Conservation (phyloP, 2,797 vertebrate species). For the Lepidocolaptes lacrymiger region DNA sequence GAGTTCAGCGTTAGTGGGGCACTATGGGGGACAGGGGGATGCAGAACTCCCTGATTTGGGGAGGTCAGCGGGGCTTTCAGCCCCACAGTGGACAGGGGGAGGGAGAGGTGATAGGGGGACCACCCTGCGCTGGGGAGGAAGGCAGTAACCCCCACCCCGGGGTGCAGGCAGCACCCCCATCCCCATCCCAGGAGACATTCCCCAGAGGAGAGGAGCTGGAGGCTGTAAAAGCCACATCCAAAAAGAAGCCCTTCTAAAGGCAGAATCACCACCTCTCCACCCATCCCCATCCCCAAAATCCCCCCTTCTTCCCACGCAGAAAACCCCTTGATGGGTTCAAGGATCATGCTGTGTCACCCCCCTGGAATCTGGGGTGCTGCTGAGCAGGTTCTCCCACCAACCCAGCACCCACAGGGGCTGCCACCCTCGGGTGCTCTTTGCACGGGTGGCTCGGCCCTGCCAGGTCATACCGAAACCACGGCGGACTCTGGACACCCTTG, state of each 20-base stretch:
- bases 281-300: neutral
- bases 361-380: neutral
- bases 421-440: neutral
- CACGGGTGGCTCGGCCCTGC: neutral
- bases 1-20: neutral
- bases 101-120: neutral
- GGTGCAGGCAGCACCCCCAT: accelerated
- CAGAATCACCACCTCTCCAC: neutral
- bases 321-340: neutral
- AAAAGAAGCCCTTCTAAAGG: neutral
- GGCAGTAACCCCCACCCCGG: neutral
- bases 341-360: neutral
- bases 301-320: neutral
- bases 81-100: no score
- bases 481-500: neutral
- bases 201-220: accelerated
- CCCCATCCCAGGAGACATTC: neutral
- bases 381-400: neutral
- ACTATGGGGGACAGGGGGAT: neutral
- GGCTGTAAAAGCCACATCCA: neutral
- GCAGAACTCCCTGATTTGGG: neutral
- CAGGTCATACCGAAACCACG: accelerated
- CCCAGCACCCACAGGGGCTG: neutral
- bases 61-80: neutral
- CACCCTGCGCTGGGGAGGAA: neutral